These are phyloP conservation scores for Bruchidius siliquastri DNA, from an alignment of 2,888 invertebrate species.

Conservation along the genomic window DNA sequence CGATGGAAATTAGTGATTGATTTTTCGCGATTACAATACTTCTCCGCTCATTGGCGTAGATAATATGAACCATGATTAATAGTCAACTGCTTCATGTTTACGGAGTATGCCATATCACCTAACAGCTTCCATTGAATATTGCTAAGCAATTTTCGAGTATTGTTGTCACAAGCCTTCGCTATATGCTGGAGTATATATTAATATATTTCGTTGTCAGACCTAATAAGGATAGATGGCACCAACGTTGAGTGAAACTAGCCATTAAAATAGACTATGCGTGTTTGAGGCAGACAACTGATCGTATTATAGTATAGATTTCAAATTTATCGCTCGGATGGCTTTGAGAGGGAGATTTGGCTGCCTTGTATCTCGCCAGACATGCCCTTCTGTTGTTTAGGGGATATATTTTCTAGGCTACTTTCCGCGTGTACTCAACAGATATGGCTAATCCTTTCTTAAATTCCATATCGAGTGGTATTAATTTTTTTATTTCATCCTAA, in stretches of 20 bases:
- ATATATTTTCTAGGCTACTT: neutral
- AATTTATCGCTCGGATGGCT: neutral
- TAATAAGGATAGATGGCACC: neutral
- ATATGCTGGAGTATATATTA: neutral
- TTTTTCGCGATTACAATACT: too few species aligned
- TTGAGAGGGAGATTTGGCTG: neutral
- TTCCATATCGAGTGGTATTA: too few species aligned
- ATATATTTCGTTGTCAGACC: neutral
- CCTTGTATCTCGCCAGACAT: neutral
- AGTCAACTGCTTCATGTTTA: too few species aligned
- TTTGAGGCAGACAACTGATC: neutral
- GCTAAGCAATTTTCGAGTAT: neutral
- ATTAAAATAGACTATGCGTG: neutral
- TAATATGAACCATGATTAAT: too few species aligned
- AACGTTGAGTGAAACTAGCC: neutral
- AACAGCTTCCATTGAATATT: neutral
- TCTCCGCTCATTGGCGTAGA: too few species aligned
- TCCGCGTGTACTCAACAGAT: neutral
- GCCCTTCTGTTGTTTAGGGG: neutral
- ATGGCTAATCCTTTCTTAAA: neutral
- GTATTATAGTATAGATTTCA: neutral
- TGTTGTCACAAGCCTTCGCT: neutral
- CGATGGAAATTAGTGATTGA: too few species aligned
- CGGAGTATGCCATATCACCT: too few species aligned
- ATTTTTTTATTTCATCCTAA: too few species aligned